These are phyloP conservation scores for Stegostoma tigrinum DNA, from an alignment of 2,113 vertebrate genomes.

Conservation along the genomic window DNA sequence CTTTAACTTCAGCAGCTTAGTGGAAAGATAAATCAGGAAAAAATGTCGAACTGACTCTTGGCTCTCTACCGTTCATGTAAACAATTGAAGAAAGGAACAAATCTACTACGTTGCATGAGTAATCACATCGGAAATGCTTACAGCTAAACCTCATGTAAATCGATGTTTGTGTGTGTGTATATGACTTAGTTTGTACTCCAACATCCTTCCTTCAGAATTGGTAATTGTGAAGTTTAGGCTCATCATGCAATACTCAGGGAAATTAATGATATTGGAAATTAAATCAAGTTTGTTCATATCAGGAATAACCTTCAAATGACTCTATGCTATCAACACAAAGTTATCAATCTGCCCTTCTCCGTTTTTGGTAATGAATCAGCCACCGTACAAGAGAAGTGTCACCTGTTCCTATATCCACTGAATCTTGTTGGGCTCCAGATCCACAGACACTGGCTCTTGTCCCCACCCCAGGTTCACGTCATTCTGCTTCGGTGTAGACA, in stretches of 20 bases:
- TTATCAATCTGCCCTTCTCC: neutral
- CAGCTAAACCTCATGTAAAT: neutral
- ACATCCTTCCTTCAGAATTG: neutral
- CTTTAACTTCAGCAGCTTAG: neutral
- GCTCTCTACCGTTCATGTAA: neutral
- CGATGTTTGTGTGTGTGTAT: neutral
- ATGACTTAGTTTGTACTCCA: neutral
- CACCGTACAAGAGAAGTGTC: neutral
- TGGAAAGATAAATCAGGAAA: neutral
- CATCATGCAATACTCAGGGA: neutral
- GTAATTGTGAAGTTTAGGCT: neutral
- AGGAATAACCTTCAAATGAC: neutral
- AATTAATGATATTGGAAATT: neutral
- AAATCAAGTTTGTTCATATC: neutral
- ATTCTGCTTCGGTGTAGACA: neutral
- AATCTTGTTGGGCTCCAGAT: neutral
- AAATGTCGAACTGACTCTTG: neutral
- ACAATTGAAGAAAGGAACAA: neutral
- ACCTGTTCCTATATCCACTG: neutral
- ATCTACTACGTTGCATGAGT: neutral
- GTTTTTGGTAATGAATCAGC: neutral
- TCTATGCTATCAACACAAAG: neutral
- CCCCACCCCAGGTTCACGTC: neutral
- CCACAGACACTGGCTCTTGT: neutral
- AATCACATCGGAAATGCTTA: neutral